phyloP scores from a whole-genome alignment of 2,113 vertebrate genomes.

The Oenanthe melanoleuca region DNA sequence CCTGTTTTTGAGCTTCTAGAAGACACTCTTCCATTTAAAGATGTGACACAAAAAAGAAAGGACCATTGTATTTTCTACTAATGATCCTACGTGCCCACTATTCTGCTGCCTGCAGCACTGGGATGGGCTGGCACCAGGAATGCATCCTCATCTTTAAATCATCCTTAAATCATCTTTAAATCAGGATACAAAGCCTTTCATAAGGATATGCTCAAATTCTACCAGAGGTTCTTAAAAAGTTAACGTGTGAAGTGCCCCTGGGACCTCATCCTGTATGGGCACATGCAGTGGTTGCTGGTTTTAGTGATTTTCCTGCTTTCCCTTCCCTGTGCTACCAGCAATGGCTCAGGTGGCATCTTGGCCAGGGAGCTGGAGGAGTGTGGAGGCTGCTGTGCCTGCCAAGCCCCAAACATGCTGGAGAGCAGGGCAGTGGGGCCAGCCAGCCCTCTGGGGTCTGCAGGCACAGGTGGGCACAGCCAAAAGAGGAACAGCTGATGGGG shows the following conservation, averaged over 20 bases:
- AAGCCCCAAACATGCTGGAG: background rate
- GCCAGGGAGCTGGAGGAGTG: background rate
- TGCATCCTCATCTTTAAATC: background rate
- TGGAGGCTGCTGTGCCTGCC: background rate
- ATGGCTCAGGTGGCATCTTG: background rate
- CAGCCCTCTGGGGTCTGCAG: background rate
- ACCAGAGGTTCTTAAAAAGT: background rate
- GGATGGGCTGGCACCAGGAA: background rate
- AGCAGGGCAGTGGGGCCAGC: background rate
- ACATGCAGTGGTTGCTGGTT: background rate
- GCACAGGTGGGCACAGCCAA: background rate
- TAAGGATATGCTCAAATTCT: background rate
- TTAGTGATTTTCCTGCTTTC: background rate
- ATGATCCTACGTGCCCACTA: background rate
- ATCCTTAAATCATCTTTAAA: background rate
- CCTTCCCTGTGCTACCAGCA: background rate
- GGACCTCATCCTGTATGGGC: background rate
- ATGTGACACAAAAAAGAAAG: background rate
- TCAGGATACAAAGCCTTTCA: background rate
- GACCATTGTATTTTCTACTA: background rate
- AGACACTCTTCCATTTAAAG: background rate
- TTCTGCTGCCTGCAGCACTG: background rate
- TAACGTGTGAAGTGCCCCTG: background rate
- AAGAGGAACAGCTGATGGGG: background rate
- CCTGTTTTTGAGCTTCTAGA: background rate